Base-by-base conservation (phyloP, 2,797 vertebrate species). In the Centroberyx gerrardi region DNA sequence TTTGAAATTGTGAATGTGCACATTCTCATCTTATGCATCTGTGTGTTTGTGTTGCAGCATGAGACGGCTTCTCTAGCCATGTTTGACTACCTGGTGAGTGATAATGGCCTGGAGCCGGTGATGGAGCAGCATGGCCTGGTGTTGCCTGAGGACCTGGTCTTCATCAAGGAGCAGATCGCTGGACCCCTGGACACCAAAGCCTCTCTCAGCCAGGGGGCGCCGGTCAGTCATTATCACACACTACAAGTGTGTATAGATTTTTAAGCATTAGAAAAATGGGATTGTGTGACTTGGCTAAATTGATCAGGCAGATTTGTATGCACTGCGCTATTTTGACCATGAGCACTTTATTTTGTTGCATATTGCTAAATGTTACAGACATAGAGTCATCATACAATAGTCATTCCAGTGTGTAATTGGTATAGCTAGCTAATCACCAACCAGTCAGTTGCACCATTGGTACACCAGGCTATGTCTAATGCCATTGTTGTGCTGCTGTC, bases 141-240 rank as follows among this genome's bases (percentile, higher is more conserved):
- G 33, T 93, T 97, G 59, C 93, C 97, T 0, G 91, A 97, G 55
- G 98, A 99, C 78, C 90, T 98, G 72, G 31, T 74, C 18, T 99
- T 99, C 85, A 98, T 99, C 75, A 98, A 97, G 89, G 98, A 99
- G 68, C 98, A 96, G 75, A 99, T 99, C 63, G 90, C 74, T 14
- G 97, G 98, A 73, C 97, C 97, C 3, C 52, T 65, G 59, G 54
- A 84, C 33, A 60, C 53, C 53, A 28, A 40, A 0, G 22, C 62
- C 62, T 18, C 53, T 5, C 14, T 28, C 64, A 28, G 76, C 0
- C 7, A 78, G 5, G 77, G 81, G 55, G 48, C 74, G 48, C 38
- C 3, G 29, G 91, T 92, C 68, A 89, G 90, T 93, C 27, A 3
- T 3, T 8, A 14, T 12, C 2, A 8, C 14, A 14, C 17, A 10